phyloP scores from a whole-genome alignment of 37 sponge, comb jelly and placozoan genomes.

The Theonella swinhoei region DNA sequence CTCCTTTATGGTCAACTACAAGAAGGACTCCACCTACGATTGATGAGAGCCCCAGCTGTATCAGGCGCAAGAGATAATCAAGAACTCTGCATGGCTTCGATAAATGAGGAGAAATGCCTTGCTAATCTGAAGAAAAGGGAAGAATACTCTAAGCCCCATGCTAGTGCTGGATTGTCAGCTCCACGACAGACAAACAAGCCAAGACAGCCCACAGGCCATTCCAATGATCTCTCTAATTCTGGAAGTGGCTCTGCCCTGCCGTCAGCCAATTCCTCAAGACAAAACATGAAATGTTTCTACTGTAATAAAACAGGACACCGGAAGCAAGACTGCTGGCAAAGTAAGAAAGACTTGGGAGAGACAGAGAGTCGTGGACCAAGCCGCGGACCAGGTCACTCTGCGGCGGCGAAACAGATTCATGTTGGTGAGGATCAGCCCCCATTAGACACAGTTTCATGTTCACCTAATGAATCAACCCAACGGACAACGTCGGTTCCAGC shows the following conservation, averaged over 20 bases:
- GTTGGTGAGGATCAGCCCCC: background rate
- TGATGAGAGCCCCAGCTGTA: slow-evolving; percentile 9
- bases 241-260: background rate
- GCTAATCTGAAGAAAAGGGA: slow-evolving; percentile 25
- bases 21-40: slow-evolving; percentile 29
- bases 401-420: background rate
- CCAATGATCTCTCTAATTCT: background rate
- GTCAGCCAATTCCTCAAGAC: background rate
- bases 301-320: slow-evolving; percentile 47
- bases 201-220: background rate
- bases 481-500: background rate
- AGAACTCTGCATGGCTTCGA: slow-evolving; percentile 47
- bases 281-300: slow-evolving; percentile 28
- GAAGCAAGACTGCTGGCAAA: slow-evolving; percentile 15
- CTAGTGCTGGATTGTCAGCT: background rate
- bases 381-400: background rate
- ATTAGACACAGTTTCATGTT: background rate
- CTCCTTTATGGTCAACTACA: slow-evolving; percentile 46
- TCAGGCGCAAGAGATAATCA: slow-evolving; percentile 16
- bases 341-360: background rate
- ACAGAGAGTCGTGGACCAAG: background rate
- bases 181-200: background rate
- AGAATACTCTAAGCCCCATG: background rate
- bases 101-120: slow-evolving; percentile 37
- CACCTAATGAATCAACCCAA: background rate